These are phyloP conservation scores for Lophius piscatorius DNA, from an alignment of 2,113 vertebrate species.

Conservation along the genomic window DNA sequence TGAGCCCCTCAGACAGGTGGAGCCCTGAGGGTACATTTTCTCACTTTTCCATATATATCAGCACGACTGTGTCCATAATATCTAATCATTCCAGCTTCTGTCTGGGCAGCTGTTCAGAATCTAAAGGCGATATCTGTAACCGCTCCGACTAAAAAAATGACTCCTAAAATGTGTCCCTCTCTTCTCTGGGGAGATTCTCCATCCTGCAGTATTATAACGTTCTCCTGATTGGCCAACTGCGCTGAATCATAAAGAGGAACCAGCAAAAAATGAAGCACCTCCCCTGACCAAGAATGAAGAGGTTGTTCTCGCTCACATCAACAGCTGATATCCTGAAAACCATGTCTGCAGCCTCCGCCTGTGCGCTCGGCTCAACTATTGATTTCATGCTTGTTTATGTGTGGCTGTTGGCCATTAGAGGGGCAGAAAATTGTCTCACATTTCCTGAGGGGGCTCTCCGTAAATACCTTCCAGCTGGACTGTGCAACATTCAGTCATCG, in stretches of 20 bases:
- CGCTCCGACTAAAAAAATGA: conserved; percentile 39
- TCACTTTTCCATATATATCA: conserved; percentile 35
- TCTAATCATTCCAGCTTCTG: conserved; percentile 42
- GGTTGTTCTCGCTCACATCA: conserved; percentile 19
- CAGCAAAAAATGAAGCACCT: conserved; percentile 2
- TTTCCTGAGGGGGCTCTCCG: conserved; percentile 57
- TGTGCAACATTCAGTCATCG: conserved; percentile 50
- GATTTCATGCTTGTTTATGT: conserved; percentile 67
- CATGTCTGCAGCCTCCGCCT: conserved; percentile 25
- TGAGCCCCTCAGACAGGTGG: conserved; percentile 38
- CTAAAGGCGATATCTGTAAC: conserved; percentile 35
- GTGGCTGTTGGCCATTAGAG: conserved; percentile 63
- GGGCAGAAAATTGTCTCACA: conserved; percentile 65
- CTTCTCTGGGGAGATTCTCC: conserved; percentile 27
- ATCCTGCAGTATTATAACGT: conserved; percentile 8
- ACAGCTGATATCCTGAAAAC: conserved; percentile 38
- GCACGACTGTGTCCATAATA: conserved; percentile 56
- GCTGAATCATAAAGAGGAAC: conserved; percentile 14
- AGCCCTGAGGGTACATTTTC: conserved; percentile 44
- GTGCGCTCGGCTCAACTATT: conserved; percentile 51
- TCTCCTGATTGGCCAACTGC: conserved; percentile 26
- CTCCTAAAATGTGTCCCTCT: conserved; percentile 53
- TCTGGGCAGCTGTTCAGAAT: conserved; percentile 40
- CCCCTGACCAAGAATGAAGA: conserved; percentile 15
- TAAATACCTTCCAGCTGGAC: conserved; percentile 73